A percentile compares a stretch with the other conserved stretches of the same genome.
These are phyloP conservation scores for Callopanchax toddi DNA, from an alignment of 2,113 vertebrate genomes.

Conservation along the genomic window DNA sequence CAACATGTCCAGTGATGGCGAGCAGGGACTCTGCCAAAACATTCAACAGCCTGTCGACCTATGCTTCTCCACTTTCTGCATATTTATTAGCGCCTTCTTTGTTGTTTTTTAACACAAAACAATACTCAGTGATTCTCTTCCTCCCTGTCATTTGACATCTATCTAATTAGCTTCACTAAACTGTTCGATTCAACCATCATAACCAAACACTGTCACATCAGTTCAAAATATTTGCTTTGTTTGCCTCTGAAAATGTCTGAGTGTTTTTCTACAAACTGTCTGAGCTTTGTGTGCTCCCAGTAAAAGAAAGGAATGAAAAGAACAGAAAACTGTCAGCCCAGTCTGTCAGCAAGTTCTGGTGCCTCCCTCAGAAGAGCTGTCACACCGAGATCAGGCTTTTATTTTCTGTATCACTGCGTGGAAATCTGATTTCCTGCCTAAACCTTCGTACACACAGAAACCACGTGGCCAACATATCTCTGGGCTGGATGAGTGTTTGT, in stretches of 20 bases:
- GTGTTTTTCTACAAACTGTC: conserved; percentile 21
- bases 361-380: conserved; percentile 47
- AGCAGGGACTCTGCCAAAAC: conserved; percentile 61
- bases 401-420: conserved; percentile 25
- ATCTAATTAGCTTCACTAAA: conserved; percentile 25
- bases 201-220: conserved; percentile 15
- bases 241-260: too few species aligned
- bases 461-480: not conserved
- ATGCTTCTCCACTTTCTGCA: conserved; percentile 52
- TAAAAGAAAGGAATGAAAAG: too few species aligned
- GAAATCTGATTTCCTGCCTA: conserved; percentile 8
- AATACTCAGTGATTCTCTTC: conserved; percentile 22
- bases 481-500: too few species aligned
- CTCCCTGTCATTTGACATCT: conserved; percentile 26
- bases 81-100: conserved; percentile 44
- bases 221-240: conserved; percentile 25
- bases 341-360: conserved; percentile 46
- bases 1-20: conserved; percentile 71
- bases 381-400: conserved; percentile 29
- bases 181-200: conserved; percentile 35
- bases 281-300: conserved; percentile 2
- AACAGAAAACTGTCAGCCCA: conserved; percentile 16
- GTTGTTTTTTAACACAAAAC: conserved; percentile 6
- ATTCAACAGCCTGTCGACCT: conserved; percentile 68
- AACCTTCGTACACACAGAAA: conserved; percentile 17